A percentile compares a stretch with the other conserved stretches of the same genome.
phyloP scores from a whole-genome alignment of 1,140 invertebrate species.

The Trigoniulus corallinus region DNA sequence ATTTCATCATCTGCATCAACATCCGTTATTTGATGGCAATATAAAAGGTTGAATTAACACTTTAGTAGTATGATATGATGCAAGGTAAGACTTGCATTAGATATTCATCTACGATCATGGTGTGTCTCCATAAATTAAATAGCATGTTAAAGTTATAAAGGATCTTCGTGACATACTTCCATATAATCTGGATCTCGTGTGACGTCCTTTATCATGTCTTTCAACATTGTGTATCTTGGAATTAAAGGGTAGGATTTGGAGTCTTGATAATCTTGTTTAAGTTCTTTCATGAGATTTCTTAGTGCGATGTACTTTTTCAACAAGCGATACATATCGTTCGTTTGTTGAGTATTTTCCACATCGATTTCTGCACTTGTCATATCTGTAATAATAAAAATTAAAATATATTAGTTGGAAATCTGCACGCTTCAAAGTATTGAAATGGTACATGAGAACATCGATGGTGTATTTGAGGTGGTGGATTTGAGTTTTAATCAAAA shows the following conservation, averaged over 20 bases:
- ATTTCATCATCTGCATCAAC: too few species aligned
- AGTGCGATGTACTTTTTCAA: constrained; percentile 80
- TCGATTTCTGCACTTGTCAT: constrained; percentile 85
- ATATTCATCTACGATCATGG: too few species aligned
- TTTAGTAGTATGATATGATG: too few species aligned
- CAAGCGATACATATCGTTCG: constrained; percentile 75
- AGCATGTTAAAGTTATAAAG: background rate
- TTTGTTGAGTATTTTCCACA: constrained; percentile 83
- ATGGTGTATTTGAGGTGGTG: too few species aligned
- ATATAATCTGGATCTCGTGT: constrained; percentile 86
- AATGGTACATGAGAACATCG: too few species aligned
- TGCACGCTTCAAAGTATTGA: too few species aligned
- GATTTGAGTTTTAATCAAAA: too few species aligned
- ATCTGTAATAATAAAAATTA: constrained; percentile 38
- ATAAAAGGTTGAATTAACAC: too few species aligned
- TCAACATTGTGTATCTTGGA: constrained; percentile 79
- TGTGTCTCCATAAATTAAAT: too few species aligned
- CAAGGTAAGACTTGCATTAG: too few species aligned
- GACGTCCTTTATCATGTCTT: constrained; percentile 89
- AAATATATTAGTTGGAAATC: too few species aligned
- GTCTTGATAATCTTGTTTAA: constrained; percentile 74
- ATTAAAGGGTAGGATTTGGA: constrained; percentile 84
- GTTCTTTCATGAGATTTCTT: constrained; percentile 65
- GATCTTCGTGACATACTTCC: constrained; percentile 73
- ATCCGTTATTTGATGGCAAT: too few species aligned